These are phyloP conservation scores for Mus caroli DNA, from an alignment of 2,797 vertebrate species.

Conservation along the genomic window DNA sequence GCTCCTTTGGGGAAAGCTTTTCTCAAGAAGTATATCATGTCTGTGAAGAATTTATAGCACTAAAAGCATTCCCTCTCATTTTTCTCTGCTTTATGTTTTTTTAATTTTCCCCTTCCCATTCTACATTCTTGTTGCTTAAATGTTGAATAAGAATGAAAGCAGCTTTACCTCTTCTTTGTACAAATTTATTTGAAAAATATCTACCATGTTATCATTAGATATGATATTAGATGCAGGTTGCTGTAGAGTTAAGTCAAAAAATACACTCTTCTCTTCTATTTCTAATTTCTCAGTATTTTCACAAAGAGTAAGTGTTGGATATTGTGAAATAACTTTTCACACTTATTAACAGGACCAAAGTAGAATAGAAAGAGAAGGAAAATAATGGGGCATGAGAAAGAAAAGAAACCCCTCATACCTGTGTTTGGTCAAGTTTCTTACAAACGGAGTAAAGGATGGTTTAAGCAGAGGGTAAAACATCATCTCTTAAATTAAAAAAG, in stretches of 20 bases:
- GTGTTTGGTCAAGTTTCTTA: neutral
- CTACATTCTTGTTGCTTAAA: neutral
- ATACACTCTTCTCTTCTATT: neutral
- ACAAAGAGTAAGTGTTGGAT: neutral
- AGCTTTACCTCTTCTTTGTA: fast-evolving
- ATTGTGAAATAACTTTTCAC: neutral
- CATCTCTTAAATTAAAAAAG: neutral
- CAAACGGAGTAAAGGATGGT: neutral
- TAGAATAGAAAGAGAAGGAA: neutral
- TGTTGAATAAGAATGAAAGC: neutral
- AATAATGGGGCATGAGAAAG: neutral
- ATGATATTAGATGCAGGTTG: neutral
- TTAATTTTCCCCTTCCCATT: neutral
- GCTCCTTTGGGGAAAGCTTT: neutral
- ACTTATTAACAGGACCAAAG: neutral
- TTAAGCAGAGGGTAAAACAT: too few relatives aligned
- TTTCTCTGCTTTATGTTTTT: neutral
- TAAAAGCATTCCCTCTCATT: neutral
- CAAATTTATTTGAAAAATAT: neutral
- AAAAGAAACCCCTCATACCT: neutral
- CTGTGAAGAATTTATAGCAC: neutral
- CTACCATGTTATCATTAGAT: neutral
- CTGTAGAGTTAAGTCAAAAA: neutral
- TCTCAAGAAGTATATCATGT: neutral
- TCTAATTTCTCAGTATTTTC: neutral